Conservation (phyloP, 2,797 vertebrate genomes). For the Pitangus sulphuratus region DNA sequence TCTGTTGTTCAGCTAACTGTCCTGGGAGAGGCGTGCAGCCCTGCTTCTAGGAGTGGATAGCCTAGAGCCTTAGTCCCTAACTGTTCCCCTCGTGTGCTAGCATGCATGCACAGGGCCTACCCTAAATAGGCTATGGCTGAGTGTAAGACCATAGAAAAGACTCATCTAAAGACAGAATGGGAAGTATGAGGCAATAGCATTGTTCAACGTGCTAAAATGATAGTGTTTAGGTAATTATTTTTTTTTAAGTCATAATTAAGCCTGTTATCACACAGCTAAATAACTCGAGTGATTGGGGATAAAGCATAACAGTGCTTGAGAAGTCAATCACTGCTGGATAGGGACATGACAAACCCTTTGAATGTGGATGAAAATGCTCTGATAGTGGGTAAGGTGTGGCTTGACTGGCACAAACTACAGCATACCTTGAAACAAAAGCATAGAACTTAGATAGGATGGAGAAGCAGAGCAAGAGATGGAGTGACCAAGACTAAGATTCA, state of each 20-base stretch:
- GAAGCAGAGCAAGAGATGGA: background rate
- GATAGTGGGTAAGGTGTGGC: too few relatives aligned
- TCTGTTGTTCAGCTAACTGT: background rate
- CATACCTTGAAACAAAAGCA: background rate
- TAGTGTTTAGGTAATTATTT: background rate
- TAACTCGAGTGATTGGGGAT: background rate
- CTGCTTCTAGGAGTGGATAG: background rate
- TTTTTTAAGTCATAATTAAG: background rate
- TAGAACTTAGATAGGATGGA: background rate
- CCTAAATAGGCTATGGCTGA: background rate
- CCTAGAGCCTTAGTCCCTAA: background rate
- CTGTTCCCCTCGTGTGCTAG: background rate
- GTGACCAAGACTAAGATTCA: background rate
- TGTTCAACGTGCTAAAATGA: accelerated
- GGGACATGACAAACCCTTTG: accelerated
- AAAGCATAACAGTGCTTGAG: background rate
- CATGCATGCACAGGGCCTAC: accelerated
- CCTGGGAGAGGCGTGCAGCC: background rate
- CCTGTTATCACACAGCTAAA: background rate
- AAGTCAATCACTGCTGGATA: background rate
- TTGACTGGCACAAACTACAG: background rate
- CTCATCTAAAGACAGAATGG: background rate
- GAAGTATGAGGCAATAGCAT: accelerated
- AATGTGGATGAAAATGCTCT: background rate
- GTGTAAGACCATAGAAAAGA: background rate